phyloP scores from a whole-genome alignment of 2,888 invertebrate genomes.

The Agriopis leucophaearia region DNA sequence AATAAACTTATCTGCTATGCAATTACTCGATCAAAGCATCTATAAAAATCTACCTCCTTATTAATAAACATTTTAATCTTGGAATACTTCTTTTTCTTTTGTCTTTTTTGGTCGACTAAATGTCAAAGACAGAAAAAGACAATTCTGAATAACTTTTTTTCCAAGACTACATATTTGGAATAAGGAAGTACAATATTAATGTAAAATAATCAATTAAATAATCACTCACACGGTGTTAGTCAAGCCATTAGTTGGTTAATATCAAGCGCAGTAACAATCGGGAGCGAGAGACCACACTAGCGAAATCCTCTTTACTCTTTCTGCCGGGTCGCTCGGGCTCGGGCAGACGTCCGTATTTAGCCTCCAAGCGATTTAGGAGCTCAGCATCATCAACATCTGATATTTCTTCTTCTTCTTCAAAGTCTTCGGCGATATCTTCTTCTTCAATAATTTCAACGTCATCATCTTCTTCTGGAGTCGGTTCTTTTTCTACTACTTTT shows the following conservation, averaged over 20 bases:
- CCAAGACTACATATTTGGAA: background rate
- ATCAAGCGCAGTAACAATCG: slow-evolving; percentile 24
- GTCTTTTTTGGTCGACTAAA: background rate
- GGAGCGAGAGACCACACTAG: slow-evolving; percentile 14
- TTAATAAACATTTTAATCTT: background rate
- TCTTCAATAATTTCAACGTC: slow-evolving; percentile 81
- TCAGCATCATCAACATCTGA: slow-evolving; percentile 90
- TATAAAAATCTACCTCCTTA: slow-evolving; percentile 1
- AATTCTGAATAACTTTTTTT: background rate
- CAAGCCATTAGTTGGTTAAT: slow-evolving; percentile 72
- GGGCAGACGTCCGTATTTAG: slow-evolving; percentile 90
- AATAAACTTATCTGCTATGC: slow-evolving; percentile 1
- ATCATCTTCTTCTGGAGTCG: slow-evolving; percentile 66
- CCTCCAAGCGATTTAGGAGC: slow-evolving; percentile 89
- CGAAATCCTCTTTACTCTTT: slow-evolving; percentile 73
- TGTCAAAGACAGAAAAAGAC: background rate
- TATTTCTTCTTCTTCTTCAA: slow-evolving; percentile 84
- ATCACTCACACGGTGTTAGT: slow-evolving; percentile 78
- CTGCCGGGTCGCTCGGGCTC: slow-evolving; percentile 81
- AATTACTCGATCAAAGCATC: background rate
- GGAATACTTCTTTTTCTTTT: background rate
- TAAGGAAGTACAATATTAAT: slow-evolving; percentile 3
- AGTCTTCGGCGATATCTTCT: slow-evolving; percentile 81
- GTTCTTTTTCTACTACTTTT: slow-evolving; percentile 50
- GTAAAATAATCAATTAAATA: slow-evolving; percentile 45